Evolutionary conservation across 2,797 vertebrate species (phyloP).

Genomic region (Acrossocheilus wenchowensis): DNA sequence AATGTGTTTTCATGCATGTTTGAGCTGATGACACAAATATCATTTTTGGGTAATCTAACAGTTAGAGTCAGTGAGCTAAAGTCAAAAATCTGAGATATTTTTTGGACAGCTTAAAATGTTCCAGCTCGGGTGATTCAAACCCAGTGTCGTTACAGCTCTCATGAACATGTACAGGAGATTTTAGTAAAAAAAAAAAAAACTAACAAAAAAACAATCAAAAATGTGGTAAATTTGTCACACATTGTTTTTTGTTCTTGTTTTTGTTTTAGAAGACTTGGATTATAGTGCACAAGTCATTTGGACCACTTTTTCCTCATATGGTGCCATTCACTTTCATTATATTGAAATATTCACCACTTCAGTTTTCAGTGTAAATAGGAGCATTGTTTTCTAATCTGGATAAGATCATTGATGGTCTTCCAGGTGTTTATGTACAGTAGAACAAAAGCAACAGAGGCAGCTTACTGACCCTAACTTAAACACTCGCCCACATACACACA

Average conservation of each 20-base stretch:
- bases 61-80: no score
- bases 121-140: not conserved
- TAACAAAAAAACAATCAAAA: not conserved
- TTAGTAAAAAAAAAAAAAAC: no score
- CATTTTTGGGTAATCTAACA: not conserved
- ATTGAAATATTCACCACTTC: not conserved
- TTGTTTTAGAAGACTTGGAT: not conserved
- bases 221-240: not conserved
- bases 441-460: not conserved
- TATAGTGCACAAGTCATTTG: not conserved
- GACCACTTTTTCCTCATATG: not conserved
- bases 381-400: not conserved
- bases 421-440: not conserved
- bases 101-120: not conserved
- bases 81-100: not conserved
- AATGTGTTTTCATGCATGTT: not conserved
- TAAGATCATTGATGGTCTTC: not conserved
- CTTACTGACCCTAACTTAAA: not conserved
- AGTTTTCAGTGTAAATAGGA: not conserved
- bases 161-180: not conserved
- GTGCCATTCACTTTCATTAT: no score
- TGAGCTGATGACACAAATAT: not conserved
- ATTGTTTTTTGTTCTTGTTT: no score
- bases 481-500: not conserved
- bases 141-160: not conserved